Base-by-base conservation (phyloP, 2,797 vertebrate species). In the Enteromius argenteus region DNA sequence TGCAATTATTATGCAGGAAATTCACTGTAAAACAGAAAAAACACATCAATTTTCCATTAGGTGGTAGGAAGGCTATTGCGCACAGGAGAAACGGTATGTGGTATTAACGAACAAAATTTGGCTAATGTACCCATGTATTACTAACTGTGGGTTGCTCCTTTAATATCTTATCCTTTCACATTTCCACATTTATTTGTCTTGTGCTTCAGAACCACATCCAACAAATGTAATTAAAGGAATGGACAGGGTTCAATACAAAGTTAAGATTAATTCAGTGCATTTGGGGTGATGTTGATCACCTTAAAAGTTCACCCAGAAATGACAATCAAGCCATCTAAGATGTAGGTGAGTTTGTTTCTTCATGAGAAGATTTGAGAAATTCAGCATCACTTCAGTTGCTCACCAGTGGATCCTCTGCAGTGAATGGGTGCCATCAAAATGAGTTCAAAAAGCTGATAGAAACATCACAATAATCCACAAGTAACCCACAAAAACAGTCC, bases 181-280 rank as follows among this genome's bases (percentile, higher is more conserved):
- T 74, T 82, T 64, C 71, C 53, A 51, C 60, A 83, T 83, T 46
- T 67, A 13, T 53, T 39, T 80, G 51, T 71, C 37, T 60, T 75
- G 46, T 17, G 46, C 30, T 67, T 53, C n/a, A 82, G 42, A 72
- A 62, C 32, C 39, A 4, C 68, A 46, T 42, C 53, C 39, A 60
- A 62, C 27, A 46, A 8, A 3, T 71, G 13, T 62, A 19, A 83
- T 66, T 75, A 39, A 44, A 62, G 56, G 75, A 78, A 62, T 78
- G 75, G 27, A 15, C 23, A 66, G 5, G 39, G 23, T 79, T 44
- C 39, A 62, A 44, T 49, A 62, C 27, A 79, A 30, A 30, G 58
- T 64, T 62, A 13, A 64, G 39, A 46, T 13, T 46, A 32, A 44
- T 27, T n/a, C n/a, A 15, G 62, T 62, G 56, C 23, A 44, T 77